Evolutionary conservation across 2,888 invertebrate genomes (phyloP), one percentile per base, ranked within the genome.

Genomic region (Cheilosia urbana): DNA sequence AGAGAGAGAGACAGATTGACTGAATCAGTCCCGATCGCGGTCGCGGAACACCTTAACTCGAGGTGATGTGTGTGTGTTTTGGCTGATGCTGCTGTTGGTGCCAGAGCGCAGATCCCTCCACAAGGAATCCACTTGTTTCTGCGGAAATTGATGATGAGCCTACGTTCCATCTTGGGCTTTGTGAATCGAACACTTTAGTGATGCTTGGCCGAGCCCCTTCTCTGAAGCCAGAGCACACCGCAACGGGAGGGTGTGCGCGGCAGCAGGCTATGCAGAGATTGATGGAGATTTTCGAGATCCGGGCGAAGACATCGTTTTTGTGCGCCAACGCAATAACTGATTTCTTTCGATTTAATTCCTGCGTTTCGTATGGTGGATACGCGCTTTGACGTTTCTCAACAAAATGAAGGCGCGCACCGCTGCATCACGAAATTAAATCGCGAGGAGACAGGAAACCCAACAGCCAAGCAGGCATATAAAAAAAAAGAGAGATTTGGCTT

Each of bases 401-500:
- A 89, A 89, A 89, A 89, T 89, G 88, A 89, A 89, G 88, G 89
- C 88, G 88, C 89, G 57, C n/a, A 24, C 62, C 19, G 65, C 42
- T 19, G 57, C 53, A 37, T 51, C 53, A 58, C 57, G 27, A 71
- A 60, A 42, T n/a, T 27, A 55, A 60, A 60, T 49, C 40, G 58
- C 27, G 65, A 57, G 24, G 7, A 57, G 15, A 15, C 17, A 21
- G 19, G 15, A 19, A 58, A 63, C 40, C n/a, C 60, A 57, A 42
- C 51, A 51, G 17, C n/a, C 57, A 13, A 4, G 34, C 47, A 55
- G 34, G 1, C 3, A 1, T 4, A 3, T 37, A 13, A 9, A 55
- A 42, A 42, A 34, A 58, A 53, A 55, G 71, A 57, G 62, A 78
- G 69, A 78, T 57, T 58, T 82, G 45, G 51, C 53, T 65, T 63